Conservation (phyloP, 2,888 invertebrate species). For the Sphaerophoria rueppellii region DNA sequence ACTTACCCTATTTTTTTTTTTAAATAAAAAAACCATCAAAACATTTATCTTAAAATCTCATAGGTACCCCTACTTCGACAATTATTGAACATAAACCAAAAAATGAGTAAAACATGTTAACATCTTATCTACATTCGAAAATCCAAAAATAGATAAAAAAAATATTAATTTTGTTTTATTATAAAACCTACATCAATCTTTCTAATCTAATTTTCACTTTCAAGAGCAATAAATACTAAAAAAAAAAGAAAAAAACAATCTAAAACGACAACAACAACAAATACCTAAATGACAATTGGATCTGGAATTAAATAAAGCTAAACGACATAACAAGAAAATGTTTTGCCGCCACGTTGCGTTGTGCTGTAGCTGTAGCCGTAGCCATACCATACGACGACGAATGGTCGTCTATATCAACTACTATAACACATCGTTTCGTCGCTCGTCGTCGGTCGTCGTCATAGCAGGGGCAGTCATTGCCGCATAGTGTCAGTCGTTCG, state of each 20-base stretch:
- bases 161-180: background rate
- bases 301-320: constrained; percentile 38
- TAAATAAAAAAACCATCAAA: background rate
- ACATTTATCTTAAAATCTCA: background rate
- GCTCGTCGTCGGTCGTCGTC: background rate
- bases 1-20: background rate
- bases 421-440: background rate
- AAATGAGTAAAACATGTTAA: background rate
- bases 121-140: constrained; percentile 9
- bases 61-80: background rate
- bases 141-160: constrained; percentile 26
- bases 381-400: no score
- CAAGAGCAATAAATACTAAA: constrained; percentile 27
- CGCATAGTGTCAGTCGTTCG: background rate
- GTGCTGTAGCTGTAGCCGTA: background rate
- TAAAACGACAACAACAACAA: constrained; percentile 14
- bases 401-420: no score
- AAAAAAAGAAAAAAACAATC: constrained; percentile 9
- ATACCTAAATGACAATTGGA: constrained; percentile 41
- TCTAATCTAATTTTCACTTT: constrained; percentile 37
- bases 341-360: constrained; percentile 39
- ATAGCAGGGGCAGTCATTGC: background rate
- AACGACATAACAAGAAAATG: constrained; percentile 51
- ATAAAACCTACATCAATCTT: constrained; percentile 20
- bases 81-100: background rate